Percentiles rank a stretch among this genome's conserved stretches.
Conservation (phyloP, 2,797 vertebrate genomes). For the Pogonophryne albipinna region DNA sequence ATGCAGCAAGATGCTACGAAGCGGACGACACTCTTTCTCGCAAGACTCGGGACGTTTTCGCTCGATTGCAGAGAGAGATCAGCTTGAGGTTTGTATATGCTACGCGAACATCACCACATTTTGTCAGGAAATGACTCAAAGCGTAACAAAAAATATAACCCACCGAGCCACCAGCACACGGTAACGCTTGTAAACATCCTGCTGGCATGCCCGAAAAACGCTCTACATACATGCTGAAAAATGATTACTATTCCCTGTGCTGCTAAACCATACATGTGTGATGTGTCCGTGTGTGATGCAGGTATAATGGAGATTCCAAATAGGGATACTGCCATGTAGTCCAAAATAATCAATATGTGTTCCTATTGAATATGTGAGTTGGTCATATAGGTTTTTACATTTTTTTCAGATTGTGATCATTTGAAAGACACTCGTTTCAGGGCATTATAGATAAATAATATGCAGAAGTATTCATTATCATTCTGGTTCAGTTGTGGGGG, state of each 20-base stretch:
- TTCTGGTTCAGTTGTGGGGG: constrained; percentile 40
- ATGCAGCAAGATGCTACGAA: constrained; percentile 70
- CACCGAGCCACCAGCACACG: constrained; percentile 1
- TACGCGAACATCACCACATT: constrained; percentile 14
- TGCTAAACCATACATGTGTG: background rate
- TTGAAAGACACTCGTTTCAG: background rate
- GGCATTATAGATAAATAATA: constrained; percentile 23
- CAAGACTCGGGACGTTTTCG: constrained; percentile 38
- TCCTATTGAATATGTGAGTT: constrained; percentile 6
- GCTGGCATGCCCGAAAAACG: constrained; percentile 28
- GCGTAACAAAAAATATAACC: background rate
- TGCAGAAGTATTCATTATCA: constrained; percentile 49
- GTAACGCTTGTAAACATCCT: constrained; percentile 17
- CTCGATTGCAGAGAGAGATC: constrained; percentile 40
- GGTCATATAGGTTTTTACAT: background rate
- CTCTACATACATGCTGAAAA: background rate
- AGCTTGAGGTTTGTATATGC: constrained; percentile 67
- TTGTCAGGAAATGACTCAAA: constrained; percentile 12
- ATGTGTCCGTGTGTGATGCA: background rate
- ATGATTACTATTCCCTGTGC: background rate
- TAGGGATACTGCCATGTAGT: background rate
- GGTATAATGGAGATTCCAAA: constrained; percentile 14
- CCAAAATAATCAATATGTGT: constrained; percentile 18
- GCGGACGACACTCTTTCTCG: constrained; percentile 27
- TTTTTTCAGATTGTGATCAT: background rate